A percentile compares a stretch with the other conserved stretches of the same genome.
Conservation (phyloP, 2,797 vertebrate genomes). For the Lagocephalus sceleratus region DNA sequence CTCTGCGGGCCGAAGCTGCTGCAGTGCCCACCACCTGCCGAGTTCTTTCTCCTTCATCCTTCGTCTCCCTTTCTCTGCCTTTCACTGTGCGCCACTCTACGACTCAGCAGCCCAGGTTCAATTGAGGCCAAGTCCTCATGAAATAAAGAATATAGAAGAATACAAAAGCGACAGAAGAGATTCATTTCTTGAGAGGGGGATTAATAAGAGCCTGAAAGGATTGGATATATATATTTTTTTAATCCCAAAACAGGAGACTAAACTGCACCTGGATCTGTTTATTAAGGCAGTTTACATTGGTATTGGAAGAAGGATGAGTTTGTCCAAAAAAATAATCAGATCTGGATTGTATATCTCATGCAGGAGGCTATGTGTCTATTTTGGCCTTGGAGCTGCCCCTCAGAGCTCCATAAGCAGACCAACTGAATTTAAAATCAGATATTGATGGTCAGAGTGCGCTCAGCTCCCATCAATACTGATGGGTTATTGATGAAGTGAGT, state of each 20-base stretch:
- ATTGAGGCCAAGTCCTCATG: conserved; percentile 59
- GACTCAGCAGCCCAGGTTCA: conserved; percentile 75
- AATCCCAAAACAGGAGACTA: not conserved
- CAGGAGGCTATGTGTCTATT: not conserved
- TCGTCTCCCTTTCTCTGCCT: conserved; percentile 43
- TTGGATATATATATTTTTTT: conserved; percentile 60
- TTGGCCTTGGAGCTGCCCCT: conserved; percentile 23
- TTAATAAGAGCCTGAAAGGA: conserved; percentile 30
- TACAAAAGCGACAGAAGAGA: conserved; percentile 67
- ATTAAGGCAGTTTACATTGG: conserved; percentile 29
- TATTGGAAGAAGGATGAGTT: conserved; percentile 13
- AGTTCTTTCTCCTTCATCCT: conserved; percentile 73
- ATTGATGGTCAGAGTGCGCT: conserved; percentile 56
- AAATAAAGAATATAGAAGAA: conserved; percentile 43
- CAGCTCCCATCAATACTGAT: conserved; percentile 67
- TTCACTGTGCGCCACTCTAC: conserved; percentile 64
- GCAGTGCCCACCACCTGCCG: conserved; percentile 84
- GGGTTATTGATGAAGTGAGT: conserved; percentile 72
- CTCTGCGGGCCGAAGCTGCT: conserved; percentile 70
- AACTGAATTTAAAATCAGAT: conserved; percentile 66
- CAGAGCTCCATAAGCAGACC: conserved; percentile 33
- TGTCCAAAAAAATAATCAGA: not conserved
- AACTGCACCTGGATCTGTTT: conserved; percentile 53
- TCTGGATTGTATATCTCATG: not conserved
- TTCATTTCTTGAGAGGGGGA: conserved; percentile 66